Percentiles rank a stretch among this genome's conserved stretches.
Evolutionary conservation across 53 echinoderm and acorn worm species (phyloP).

Genomic region (Pentamera pediparva): DNA sequence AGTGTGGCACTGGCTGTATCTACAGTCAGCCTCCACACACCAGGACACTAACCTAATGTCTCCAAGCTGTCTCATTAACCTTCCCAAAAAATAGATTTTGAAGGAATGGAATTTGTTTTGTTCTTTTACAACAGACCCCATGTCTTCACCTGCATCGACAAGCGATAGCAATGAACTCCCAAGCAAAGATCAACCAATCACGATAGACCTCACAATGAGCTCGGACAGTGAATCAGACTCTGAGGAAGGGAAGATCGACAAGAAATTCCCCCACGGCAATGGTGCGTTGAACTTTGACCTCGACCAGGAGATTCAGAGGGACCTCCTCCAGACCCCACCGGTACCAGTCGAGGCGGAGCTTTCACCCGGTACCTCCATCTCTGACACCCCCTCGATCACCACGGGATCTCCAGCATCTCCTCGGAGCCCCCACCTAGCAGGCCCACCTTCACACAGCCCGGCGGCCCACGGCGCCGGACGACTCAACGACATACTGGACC

Average conservation of each 20-base stretch:
- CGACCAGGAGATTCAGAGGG: constrained; percentile 25
- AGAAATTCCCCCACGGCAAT: not conserved
- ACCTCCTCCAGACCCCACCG: constrained; percentile 23
- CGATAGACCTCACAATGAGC: constrained; percentile 5
- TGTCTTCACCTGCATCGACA: constrained; percentile 2
- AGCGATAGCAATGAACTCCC: constrained; percentile 16
- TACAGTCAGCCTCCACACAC: too few species aligned
- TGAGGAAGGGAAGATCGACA: not conserved
- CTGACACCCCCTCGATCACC: constrained; percentile 19
- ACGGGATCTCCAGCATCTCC: constrained; percentile 20
- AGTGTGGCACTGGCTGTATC: too few species aligned
- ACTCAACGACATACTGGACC: not conserved
- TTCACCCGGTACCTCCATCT: constrained; percentile 17
- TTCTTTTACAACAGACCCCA: too few species aligned
- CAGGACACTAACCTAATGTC: too few species aligned
- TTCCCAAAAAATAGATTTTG: not conserved
- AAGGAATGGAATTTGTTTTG: too few species aligned
- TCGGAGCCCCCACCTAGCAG: not conserved
- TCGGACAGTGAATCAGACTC: constrained; percentile 1
- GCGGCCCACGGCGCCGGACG: not conserved
- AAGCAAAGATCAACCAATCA: not conserved
- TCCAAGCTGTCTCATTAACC: not conserved
- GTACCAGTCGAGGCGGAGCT: not conserved
- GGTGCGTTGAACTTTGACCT: constrained; percentile 12
- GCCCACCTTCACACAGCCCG: constrained; percentile 12